These are phyloP conservation scores for Harpagoxenus sublaevis DNA, from an alignment of 2,888 invertebrate genomes.

Conservation along the genomic window DNA sequence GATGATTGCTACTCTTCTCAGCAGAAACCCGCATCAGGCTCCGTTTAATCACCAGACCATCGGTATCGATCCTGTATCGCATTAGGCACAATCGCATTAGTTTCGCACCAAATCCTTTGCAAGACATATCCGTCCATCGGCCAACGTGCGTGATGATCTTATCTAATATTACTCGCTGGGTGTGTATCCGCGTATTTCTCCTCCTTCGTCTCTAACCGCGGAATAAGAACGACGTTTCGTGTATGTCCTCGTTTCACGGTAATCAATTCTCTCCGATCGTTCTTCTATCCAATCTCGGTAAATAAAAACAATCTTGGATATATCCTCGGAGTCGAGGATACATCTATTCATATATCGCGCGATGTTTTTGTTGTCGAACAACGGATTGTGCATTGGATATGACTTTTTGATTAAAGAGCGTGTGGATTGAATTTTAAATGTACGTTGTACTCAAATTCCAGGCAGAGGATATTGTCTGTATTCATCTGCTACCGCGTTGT, in stretches of 20 bases:
- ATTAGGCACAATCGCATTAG: constrained; percentile 61
- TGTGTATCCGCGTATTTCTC: background rate
- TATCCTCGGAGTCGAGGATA: background rate
- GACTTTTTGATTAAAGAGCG: background rate
- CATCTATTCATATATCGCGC: background rate
- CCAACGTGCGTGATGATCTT: constrained; percentile 15
- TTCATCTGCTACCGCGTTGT: constrained; percentile 21
- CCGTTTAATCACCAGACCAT: constrained; percentile 61
- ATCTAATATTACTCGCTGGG: background rate
- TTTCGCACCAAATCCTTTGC: constrained; percentile 57
- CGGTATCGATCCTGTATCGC: constrained; percentile 51
- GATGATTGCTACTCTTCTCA: constrained; percentile 15
- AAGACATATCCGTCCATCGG: constrained; percentile 25
- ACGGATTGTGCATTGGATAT: constrained; percentile 2
- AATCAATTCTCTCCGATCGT: background rate
- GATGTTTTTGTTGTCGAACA: background rate
- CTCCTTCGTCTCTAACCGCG: background rate
- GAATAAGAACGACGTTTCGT: background rate
- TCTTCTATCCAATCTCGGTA: background rate
- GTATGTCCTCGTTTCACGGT: background rate
- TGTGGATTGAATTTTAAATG: constrained; percentile 59
- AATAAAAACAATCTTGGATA: background rate
- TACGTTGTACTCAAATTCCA: constrained; percentile 32
- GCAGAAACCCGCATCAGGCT: constrained; percentile 61
- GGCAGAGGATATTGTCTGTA: constrained; percentile 24